Evolutionary conservation across 2,113 vertebrate species (phyloP).

Genomic region (Chamaetylas fuelleborni): DNA sequence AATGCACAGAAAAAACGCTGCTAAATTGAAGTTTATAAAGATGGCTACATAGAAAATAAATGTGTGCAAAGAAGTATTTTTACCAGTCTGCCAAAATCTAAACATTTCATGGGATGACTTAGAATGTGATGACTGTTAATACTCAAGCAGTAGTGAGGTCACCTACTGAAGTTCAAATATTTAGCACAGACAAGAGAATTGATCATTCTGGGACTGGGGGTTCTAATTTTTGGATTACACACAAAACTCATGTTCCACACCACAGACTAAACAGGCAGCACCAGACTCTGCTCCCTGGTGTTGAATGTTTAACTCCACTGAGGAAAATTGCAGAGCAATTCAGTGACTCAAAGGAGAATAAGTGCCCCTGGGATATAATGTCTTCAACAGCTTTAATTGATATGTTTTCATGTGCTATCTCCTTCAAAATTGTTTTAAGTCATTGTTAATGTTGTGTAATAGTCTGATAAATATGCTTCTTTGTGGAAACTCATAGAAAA

Average conservation of each 20-base stretch:
- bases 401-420: neutral
- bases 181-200: neutral
- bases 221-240: neutral
- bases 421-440: neutral
- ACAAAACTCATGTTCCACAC: neutral
- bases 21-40: neutral
- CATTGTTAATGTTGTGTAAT: neutral
- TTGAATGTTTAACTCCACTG: neutral
- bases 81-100: neutral
- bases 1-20: neutral
- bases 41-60: neutral
- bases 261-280: neutral
- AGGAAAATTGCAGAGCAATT: neutral
- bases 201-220: neutral
- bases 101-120: neutral
- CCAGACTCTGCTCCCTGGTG: neutral
- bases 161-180: neutral
- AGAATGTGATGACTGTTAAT: neutral
- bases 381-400: neutral
- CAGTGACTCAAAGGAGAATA: neutral
- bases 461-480: neutral
- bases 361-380: neutral
- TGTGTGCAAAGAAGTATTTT: neutral
- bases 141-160: neutral
- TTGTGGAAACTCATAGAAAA: neutral